Conservation (phyloP, 2,797 vertebrate genomes). For the Bufotes viridis region DNA sequence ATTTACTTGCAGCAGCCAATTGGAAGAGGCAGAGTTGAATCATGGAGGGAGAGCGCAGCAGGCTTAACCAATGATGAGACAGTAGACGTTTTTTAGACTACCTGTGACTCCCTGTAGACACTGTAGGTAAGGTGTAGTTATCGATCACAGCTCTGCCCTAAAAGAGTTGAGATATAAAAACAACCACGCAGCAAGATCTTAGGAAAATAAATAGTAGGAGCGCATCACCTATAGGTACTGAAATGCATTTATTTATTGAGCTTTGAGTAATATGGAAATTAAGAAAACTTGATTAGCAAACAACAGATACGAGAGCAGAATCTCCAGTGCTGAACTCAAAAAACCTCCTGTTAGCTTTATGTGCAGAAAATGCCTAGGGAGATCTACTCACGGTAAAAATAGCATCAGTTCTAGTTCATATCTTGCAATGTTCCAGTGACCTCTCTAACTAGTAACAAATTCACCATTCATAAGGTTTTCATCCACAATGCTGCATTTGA, state of each 20-base stretch:
- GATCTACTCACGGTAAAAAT: conserved; percentile 68
- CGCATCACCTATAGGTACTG: not conserved
- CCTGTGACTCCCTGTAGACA: not conserved
- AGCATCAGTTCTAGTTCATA: conserved; percentile 67
- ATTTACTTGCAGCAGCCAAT: not conserved
- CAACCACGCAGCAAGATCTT: not conserved
- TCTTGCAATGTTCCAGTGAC: conserved; percentile 66
- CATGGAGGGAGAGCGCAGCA: not conserved
- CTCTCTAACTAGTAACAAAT: conserved; percentile 53
- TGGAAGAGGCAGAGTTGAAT: not conserved
- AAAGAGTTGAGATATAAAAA: not conserved
- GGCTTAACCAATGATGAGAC: not conserved
- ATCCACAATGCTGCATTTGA: conserved; percentile 59
- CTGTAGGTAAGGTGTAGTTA: not conserved
- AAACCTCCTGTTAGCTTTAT: conserved; percentile 68
- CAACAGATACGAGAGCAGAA: conserved; percentile 1
- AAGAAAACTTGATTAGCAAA: not conserved
- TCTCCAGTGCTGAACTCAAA: conserved; percentile 68
- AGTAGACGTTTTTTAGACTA: not conserved
- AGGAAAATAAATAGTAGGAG: not conserved
- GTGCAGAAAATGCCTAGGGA: conserved; percentile 62
- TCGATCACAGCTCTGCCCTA: not conserved
- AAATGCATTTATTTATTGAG: not conserved
- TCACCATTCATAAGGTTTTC: conserved; percentile 66
- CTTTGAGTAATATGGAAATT: not conserved